phyloP scores from a whole-genome alignment of 1,140 invertebrate genomes.

The Brachionus calyciflorus region DNA sequence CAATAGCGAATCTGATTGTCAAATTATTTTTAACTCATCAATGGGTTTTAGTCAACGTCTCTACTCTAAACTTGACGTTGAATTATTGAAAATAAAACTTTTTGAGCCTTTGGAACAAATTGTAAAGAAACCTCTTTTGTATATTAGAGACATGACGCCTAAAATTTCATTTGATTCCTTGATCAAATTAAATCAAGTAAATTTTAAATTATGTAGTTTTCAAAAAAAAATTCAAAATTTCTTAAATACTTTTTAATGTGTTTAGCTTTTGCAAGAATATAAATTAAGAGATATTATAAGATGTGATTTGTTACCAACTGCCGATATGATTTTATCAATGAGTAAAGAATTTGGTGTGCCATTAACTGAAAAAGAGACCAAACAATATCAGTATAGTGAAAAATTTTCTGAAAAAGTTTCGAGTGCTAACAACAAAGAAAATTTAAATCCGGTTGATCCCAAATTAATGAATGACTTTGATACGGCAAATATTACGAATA shows the following conservation, averaged over 20 bases:
- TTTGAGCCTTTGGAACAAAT: conserved; percentile 57
- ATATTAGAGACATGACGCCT: conserved; percentile 59
- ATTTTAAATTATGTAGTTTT: not conserved
- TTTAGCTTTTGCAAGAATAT: conserved; percentile 39
- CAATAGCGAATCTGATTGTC: conserved; percentile 52
- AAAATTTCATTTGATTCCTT: conserved; percentile 57
- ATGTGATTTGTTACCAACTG: conserved; percentile 57
- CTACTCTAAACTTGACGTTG: conserved; percentile 57
- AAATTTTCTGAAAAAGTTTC: not conserved
- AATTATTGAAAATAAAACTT: conserved; percentile 57
- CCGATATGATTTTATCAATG: conserved; percentile 58
- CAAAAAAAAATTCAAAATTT: not conserved
- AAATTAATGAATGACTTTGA: conserved; percentile 32
- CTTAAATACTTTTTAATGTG: not conserved
- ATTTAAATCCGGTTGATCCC: conserved; percentile 2
- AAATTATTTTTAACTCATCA: conserved; percentile 57
- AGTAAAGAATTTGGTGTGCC: conserved; percentile 60
- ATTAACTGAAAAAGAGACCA: conserved; percentile 56
- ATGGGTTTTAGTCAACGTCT: conserved; percentile 56
- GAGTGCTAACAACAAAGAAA: not conserved
- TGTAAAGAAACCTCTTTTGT: conserved; percentile 57
- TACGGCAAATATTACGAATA: not conserved
- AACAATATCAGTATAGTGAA: not conserved
- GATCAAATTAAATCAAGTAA: conserved; percentile 56
- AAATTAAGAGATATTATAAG: conserved; percentile 53